A percentile compares a stretch with the other conserved stretches of the same genome.
Evolutionary conservation across 2,888 invertebrate genomes (phyloP).

Genomic region (Altica lythri): DNA sequence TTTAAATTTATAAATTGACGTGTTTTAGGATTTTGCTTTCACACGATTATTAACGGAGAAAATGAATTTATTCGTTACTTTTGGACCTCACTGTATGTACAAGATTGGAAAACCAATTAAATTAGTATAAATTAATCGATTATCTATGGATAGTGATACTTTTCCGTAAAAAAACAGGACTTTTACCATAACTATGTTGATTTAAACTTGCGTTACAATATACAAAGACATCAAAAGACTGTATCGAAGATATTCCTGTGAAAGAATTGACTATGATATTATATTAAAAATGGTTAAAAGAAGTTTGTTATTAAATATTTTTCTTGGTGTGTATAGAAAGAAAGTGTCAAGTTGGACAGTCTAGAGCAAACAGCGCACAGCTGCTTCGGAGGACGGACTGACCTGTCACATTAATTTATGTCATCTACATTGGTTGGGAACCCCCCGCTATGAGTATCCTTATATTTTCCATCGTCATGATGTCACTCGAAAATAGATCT

Average conservation of each 20-base stretch:
- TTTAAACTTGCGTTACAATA: not conserved
- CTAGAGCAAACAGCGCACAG: slow-evolving; percentile 44
- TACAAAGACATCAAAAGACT: slow-evolving; percentile 7
- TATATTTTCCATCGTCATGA: slow-evolving; percentile 47
- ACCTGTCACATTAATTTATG: slow-evolving; percentile 47
- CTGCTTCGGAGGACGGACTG: slow-evolving; percentile 42
- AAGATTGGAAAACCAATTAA: no score
- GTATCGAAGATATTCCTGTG: not conserved
- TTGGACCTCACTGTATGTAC: no score
- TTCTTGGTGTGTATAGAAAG: slow-evolving; percentile 29
- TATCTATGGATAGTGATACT: no score
- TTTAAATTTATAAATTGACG: no score
- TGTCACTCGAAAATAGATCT: slow-evolving; percentile 49
- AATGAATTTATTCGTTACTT: no score
- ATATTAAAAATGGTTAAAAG: not conserved
- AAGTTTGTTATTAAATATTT: no score
- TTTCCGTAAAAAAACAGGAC: no score
- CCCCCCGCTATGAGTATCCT: slow-evolving; percentile 39
- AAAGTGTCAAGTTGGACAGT: slow-evolving; percentile 54
- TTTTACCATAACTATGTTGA: no score
- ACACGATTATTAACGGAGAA: no score
- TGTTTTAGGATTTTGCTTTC: no score
- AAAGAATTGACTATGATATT: not conserved
- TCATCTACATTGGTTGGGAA: slow-evolving; percentile 33
- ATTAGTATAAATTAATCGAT: no score